Evolutionary conservation across 1,140 invertebrate species (phyloP), one percentile per base, ranked within the genome.

Genomic region (Eciton burchellii): DNA sequence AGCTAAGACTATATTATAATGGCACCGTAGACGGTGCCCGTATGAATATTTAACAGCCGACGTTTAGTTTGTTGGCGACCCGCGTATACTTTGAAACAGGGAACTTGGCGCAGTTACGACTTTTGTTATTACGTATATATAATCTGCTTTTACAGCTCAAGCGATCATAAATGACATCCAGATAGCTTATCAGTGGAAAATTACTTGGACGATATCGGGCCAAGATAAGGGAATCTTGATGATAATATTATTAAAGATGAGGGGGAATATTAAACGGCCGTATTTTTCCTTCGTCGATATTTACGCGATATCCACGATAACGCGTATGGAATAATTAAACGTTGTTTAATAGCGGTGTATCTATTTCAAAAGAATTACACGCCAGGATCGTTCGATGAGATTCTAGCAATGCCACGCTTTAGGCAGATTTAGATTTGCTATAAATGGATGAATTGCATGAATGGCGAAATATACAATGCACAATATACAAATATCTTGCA

Each of bases 1-100:
- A 79, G 63, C 74, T 79, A 79, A 79, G 49, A 70, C 74, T 79
- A 68, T 79, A 79, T 79, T 79, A 79, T 79, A 79, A 79, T 70
- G 35, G 74, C 49, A 11, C 52, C 74, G 35, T 68, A 79, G 74
- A 79, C 62, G 49, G 21, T 11, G 63, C n/a, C 24, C 63, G 63
- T 79, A 79, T 79, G 74, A 79, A 79, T 79, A 79, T 79, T 79
- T 79, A 79, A 70, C 74, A 79, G 63, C 21, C 12, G 19, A 79
- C 49, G 74, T 49, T 76, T 76, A 77, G 74, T 68, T 79, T 79
- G 62, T 79, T 68, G 63, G 63, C 35, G 74, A 68, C 49, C 35
- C 8, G 35, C 47, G 49, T 70, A 79, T 79, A 79, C 74, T 79
- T 79, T 56, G 49, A 56, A 79, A 68, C 12, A 16, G 16, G 56